Conservation (phyloP, 2,888 invertebrate species). For the Gibbula magus region DNA sequence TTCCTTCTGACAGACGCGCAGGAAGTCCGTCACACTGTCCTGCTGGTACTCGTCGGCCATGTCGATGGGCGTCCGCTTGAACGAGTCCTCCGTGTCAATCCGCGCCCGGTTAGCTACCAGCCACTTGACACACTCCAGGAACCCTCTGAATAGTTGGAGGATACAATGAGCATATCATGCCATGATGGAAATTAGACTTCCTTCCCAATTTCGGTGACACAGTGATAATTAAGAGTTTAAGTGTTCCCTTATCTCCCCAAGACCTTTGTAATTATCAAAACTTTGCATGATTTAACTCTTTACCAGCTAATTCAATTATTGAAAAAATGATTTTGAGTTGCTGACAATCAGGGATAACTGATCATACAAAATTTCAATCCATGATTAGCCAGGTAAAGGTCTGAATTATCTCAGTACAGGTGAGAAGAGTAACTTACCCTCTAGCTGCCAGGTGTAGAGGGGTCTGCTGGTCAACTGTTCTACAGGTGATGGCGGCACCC, state of each 20-base stretch:
- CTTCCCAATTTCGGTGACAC: no score
- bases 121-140: constrained; percentile 70
- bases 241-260: no score
- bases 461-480: constrained; percentile 65
- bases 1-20: constrained; percentile 59
- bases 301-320: no score
- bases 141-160: constrained; percentile 57
- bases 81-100: constrained; percentile 58
- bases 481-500: constrained; percentile 64
- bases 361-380: no score
- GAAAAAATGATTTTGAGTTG: no score
- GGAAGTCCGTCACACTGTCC: constrained; percentile 58
- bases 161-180: not conserved
- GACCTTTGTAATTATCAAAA: no score
- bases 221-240: no score
- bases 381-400: no score
- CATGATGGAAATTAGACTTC: not conserved
- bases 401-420: no score
- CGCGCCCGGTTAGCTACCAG: constrained; percentile 66
- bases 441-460: constrained; percentile 69
- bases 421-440: constrained; percentile 54
- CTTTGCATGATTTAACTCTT: no score
- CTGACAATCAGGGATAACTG: no score
- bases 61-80: constrained; percentile 61
- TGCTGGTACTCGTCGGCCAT: constrained; percentile 66